Conservation (phyloP, 1,140 invertebrate species). For the Brachionus calyciflorus region DNA sequence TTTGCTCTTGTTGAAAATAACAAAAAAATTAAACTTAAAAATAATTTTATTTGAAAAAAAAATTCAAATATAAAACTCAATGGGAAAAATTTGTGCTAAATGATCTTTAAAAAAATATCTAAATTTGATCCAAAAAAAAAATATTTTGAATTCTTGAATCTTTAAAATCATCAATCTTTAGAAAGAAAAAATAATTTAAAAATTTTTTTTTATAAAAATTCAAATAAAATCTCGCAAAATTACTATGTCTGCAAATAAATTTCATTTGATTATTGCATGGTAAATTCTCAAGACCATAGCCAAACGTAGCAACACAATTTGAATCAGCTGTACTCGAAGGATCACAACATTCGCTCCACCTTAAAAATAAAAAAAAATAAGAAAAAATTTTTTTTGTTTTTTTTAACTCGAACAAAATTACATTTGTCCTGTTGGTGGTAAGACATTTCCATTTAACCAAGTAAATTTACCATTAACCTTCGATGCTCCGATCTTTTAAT, state of each 20-base stretch:
- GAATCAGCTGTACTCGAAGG: neutral
- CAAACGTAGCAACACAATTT: neutral
- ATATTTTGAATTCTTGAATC: no score
- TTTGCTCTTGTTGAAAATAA: no score
- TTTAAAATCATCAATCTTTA: no score
- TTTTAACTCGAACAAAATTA: neutral
- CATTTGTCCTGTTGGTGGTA: neutral
- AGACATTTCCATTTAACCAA: neutral
- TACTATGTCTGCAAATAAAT: conserved; percentile 16
- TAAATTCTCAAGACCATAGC: conserved; percentile 22
- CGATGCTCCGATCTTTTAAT: neutral
- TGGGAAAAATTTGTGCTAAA: no score
- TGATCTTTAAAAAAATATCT: no score
- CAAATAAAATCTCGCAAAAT: no score
- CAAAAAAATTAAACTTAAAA: no score
- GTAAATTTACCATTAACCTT: neutral
- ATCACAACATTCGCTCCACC: conserved; percentile 1
- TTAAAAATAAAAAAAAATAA: neutral
- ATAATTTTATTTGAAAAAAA: no score
- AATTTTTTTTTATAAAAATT: no score
- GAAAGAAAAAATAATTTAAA: no score
- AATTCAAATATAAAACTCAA: no score
- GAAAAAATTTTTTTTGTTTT: neutral
- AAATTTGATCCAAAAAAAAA: no score
- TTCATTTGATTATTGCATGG: neutral